Percentiles rank a stretch among this genome's conserved stretches.
Evolutionary conservation across 2,888 invertebrate genomes (phyloP).

Genomic region (Stenolophus ochropezus): DNA sequence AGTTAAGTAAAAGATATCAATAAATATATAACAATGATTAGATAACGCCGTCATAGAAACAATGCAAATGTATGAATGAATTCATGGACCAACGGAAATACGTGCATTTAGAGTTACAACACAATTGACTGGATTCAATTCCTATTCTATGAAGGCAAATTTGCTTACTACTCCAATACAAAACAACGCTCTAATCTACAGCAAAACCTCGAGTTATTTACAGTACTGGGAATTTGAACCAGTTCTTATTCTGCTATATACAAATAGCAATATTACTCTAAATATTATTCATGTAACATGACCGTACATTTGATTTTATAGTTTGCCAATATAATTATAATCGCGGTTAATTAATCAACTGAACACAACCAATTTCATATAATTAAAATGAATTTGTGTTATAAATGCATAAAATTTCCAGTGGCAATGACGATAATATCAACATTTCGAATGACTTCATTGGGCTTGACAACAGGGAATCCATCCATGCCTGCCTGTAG

Average conservation of each 20-base stretch:
- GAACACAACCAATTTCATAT: constrained; percentile 31
- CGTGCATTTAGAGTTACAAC: constrained; percentile 22
- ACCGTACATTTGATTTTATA: too few species aligned
- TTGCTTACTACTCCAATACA: constrained; percentile 24
- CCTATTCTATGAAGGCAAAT: constrained; percentile 21
- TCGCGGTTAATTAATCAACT: constrained; percentile 3
- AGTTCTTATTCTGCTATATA: constrained; percentile 14
- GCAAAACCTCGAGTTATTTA: constrained; percentile 11
- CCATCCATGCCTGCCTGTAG: constrained; percentile 99
- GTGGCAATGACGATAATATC: constrained; percentile 99
- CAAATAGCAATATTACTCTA: background rate
- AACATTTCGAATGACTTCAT: constrained; percentile 93
- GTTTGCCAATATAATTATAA: constrained; percentile 10
- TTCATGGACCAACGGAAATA: constrained; percentile 21
- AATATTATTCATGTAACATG: background rate
- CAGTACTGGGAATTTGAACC: background rate
- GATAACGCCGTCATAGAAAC: background rate
- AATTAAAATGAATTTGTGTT: background rate
- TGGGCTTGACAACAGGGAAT: constrained; percentile 94
- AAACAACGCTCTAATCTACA: constrained; percentile 20
- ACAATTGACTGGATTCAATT: constrained; percentile 44
- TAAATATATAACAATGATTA: constrained; percentile 2
- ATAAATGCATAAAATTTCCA: constrained; percentile 81
- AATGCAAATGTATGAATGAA: constrained; percentile 18
- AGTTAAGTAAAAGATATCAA: background rate